Evolutionary conservation across 2,113 vertebrate species (phyloP), one percentile per base, ranked within the genome.

Genomic region (Ginglymostoma cirratum): DNA sequence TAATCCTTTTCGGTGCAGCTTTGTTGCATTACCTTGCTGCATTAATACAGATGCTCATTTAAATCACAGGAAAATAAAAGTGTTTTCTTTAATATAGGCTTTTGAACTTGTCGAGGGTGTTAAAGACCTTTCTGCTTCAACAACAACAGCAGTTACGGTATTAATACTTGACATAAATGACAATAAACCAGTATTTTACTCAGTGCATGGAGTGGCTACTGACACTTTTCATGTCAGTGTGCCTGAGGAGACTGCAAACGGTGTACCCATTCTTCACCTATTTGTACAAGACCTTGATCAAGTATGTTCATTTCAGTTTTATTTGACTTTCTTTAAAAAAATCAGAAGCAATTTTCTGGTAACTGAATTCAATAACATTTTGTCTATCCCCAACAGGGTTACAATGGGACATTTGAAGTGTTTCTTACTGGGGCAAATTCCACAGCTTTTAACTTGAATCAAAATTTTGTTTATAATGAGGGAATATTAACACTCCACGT

Each of bases 351-450:
- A 45, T 21, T 69, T 69, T 55, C 92, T 42, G 38, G 24, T 69
- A 94, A 42, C n/a, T 70, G 65, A 94, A 8, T 66, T 52, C 14
- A 48, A 72, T 34, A 17, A 15, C 0, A n/a, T 76, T 52, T 95
- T 4, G 5, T 45, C 45, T 24, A n/a, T 90, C 87, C n/a, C 34
- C 34, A 93, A 93, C 15, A 95, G 94, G 94, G 94, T 70, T 52
- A 76, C 67, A 95, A 95, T 70, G 94, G 94, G 72, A 95, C 94
- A 34, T 95, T 95, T 95, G 94, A 48, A 95, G 94, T 95, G 4
- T 95, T 76, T 95, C 94, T 95, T 52, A 21, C 24, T 45, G 94
- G 94, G 48, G 21, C 42, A 72, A 30, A 95, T 76, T 95, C 69
- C 12, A 61, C 94, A 4, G 94, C 94, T 45, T 95, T 95, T 70